A percentile compares a stretch with the other conserved stretches of the same genome.
These are phyloP conservation scores for Asbolus verrucosus DNA, from an alignment of 1,140 invertebrate genomes.

Conservation along the genomic window DNA sequence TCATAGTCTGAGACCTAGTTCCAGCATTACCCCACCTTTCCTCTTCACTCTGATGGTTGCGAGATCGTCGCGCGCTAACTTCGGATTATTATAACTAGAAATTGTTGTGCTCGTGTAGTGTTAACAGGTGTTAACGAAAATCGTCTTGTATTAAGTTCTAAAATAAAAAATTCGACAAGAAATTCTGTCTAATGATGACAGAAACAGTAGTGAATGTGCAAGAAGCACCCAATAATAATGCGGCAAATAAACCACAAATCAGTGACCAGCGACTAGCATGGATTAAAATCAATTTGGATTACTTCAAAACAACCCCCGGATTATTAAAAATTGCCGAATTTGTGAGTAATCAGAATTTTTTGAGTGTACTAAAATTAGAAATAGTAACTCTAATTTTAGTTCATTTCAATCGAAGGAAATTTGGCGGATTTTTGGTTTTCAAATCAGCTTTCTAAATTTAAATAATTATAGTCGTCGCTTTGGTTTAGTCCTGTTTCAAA, in stretches of 20 bases:
- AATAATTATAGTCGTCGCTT: background rate
- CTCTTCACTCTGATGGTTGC: background rate
- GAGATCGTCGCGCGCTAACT: conserved; percentile 35
- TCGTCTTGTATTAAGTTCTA: background rate
- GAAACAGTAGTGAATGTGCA: conserved; percentile 76
- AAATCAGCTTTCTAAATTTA: conserved; percentile 5
- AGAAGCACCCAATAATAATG: conserved; percentile 67
- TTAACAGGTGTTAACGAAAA: conserved; percentile 48
- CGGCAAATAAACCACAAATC: conserved; percentile 64
- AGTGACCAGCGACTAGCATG: conserved; percentile 66
- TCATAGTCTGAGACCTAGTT: conserved; percentile 11
- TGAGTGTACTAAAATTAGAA: too few species aligned
- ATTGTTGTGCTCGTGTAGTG: conserved; percentile 44
- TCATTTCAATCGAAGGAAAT: background rate
- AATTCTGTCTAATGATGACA: conserved; percentile 69
- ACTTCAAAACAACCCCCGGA: conserved; percentile 73
- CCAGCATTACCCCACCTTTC: conserved; percentile 13
- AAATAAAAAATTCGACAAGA: conserved; percentile 12
- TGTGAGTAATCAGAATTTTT: conserved; percentile 66
- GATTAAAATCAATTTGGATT: conserved; percentile 72
- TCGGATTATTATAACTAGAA: conserved; percentile 41
- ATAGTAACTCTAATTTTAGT: background rate
- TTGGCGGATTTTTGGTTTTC: background rate
- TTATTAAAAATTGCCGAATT: conserved; percentile 72
- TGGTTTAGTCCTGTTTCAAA: too few species aligned